phyloP scores from a whole-genome alignment of 2,888 invertebrate species.

The Cataglyphis altisquamis region DNA sequence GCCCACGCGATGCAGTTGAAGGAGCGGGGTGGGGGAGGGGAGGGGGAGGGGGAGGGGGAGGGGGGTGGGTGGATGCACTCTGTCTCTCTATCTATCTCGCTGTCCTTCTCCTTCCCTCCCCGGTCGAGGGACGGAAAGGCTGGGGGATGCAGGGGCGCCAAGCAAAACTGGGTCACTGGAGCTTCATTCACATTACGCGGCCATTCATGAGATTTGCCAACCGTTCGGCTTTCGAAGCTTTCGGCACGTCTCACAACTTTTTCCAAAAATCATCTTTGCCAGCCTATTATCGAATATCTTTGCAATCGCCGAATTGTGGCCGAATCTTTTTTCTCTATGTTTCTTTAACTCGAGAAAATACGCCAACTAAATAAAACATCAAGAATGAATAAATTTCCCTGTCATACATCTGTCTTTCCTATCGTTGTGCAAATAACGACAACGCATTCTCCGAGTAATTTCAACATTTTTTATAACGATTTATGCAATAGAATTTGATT shows the following conservation, averaged over 20 bases:
- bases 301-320: background rate
- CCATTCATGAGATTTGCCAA: constrained; percentile 86
- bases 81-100: background rate
- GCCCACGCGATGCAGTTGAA: constrained; percentile 72
- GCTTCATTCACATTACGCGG: constrained; percentile 86
- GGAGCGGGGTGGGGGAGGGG: constrained; percentile 42
- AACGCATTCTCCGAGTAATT: background rate
- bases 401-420: constrained; percentile 17
- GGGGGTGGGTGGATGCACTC: constrained; percentile 9
- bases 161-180: constrained; percentile 85
- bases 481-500: background rate
- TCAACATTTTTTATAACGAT: background rate
- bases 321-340: background rate
- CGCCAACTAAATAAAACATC: constrained; percentile 7
- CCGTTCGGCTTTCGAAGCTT: constrained; percentile 81
- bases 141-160: constrained; percentile 71
- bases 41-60: constrained; percentile 34
- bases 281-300: background rate
- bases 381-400: constrained; percentile 33
- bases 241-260: constrained; percentile 53
- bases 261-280: constrained; percentile 56
- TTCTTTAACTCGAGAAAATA: constrained; percentile 4
- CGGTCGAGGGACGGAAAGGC: constrained; percentile 72
- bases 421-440: background rate
- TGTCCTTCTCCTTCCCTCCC: background rate